Evolutionary conservation across 1,140 invertebrate genomes (phyloP), one percentile per base, ranked within the genome.

Genomic region (Trypoxylus dichotomus): DNA sequence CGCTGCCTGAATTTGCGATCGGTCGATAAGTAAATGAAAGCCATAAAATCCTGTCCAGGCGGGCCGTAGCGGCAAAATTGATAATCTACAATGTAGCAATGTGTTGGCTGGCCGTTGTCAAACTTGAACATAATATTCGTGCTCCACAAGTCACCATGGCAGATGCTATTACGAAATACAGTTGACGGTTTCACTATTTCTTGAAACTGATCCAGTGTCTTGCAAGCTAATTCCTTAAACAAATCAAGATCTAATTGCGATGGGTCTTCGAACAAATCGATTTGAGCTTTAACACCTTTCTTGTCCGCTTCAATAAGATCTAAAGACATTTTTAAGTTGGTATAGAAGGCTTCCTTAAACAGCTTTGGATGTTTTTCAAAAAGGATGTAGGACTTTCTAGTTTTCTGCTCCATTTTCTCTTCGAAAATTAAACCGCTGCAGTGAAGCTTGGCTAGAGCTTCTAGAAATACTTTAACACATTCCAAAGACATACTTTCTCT

Each of bases 1-100:
- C 77, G 13, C 7, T 85, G 79, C 27, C 87, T 77, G 71, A 88
- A 86, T 7, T 83, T 74, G 2, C 83, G 80, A 7, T 83, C 82
- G 0, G 84, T 81, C 29, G 83, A 83, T 0, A 87, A 74, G 77
- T 87, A 86, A 0, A 88, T 58, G 2, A 88, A 80, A 10, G 83
- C 82, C 1, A 85, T 76, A 0, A 88, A 71, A 76, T 91, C 90
- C 19, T 88, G 87, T 0, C 86, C 86, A 7, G 88, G 82, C 1
- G 89, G 89, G 7, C 83, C 82, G 21, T 89, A 89, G n/a, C 89
- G 85, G 77, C 88, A 78, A 7, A 87, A 79, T 79, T 90, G 89
- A 73, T 88, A 87, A 77, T 90, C 89, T 19, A 90, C 84, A n/a
- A 90, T 83, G 41, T 85, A 83, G 47, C 87, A 89, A 27, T 83